Conservation (phyloP, 2,113 vertebrate genomes). For the Campylomormyrus tamandua region DNA sequence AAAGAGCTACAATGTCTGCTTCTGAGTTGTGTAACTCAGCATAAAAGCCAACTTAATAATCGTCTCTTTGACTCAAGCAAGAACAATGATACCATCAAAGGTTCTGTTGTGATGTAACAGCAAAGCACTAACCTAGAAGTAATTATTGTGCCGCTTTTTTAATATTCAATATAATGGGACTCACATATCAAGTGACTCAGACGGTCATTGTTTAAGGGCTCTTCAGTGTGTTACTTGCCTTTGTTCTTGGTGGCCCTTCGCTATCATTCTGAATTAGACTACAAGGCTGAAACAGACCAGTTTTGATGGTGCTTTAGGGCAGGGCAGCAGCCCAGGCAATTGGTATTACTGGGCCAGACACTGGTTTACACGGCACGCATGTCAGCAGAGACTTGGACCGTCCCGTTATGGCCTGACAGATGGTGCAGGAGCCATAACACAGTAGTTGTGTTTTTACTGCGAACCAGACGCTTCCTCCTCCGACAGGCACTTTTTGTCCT, state of each 20-base stretch:
- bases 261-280: neutral
- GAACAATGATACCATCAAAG: neutral
- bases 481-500: slow-evolving; percentile 38
- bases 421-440: slow-evolving; percentile 28
- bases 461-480: slow-evolving; percentile 52
- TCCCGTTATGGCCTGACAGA: slow-evolving; percentile 2
- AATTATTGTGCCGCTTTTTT: neutral
- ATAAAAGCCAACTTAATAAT: neutral
- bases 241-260: neutral
- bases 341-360: slow-evolving; percentile 17
- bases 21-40: neutral
- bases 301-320: neutral
- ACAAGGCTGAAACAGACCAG: neutral
- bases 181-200: neutral
- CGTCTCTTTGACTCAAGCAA: neutral
- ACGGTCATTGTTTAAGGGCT: neutral
- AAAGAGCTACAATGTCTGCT: neutral
- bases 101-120: neutral
- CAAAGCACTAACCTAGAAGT: neutral
- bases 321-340: slow-evolving; percentile 11
- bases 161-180: neutral
- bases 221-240: neutral
- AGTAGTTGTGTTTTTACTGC: slow-evolving; percentile 44
- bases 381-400: slow-evolving; percentile 28
- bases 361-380: neutral